Evolutionary conservation across 2,113 vertebrate species (phyloP), one percentile per base, ranked within the genome.

Genomic region (Crotalus horridus): DNA sequence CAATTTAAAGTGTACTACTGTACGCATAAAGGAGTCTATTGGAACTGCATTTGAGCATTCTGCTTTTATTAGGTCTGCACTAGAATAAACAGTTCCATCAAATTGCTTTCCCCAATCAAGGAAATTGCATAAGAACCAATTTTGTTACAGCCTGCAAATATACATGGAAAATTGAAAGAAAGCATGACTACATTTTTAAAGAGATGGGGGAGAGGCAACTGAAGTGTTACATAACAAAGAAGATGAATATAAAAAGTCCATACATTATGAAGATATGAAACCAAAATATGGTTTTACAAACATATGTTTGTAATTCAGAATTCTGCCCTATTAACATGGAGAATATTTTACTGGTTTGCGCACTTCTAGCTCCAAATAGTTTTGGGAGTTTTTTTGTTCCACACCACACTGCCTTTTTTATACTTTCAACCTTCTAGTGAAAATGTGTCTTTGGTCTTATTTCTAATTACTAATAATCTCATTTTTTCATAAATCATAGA

Each of bases 401-500:
- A n/a, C 90, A 89, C 61, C 85, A 92, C n/a, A 3, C 3, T 88
- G 88, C 53, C 17, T 26, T 24, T 81, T 5, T 86, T 10, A 29
- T 92, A 87, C 56, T 89, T 69, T 85, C 85, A 51, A 24, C 93
- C 92, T 92, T 94, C 53, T 69, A 86, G 20, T 54, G n/a, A 23
- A 53, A 26, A 0, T 87, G 15, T 53, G 55, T 92, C 48, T 54
- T 15, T 69, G 85, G 10, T 55, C 12, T 88, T 90, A 23, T 92
- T 93, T 94, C 46, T 26, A 90, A 93, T 91, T 92, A 90, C 54
- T 51, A n/a, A 93, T 89, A 11, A 53, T 0, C 0, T 43, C 54
- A 24, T 24, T 88, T 94, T 64, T 89, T 61, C 69, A 51, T 94
- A 74, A 94, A 91, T 90, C 89, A 88, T 21, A 46, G 61, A 88